Evolutionary conservation across 1,140 invertebrate species (phyloP).

Genomic region (Aleiodes sp.): DNA sequence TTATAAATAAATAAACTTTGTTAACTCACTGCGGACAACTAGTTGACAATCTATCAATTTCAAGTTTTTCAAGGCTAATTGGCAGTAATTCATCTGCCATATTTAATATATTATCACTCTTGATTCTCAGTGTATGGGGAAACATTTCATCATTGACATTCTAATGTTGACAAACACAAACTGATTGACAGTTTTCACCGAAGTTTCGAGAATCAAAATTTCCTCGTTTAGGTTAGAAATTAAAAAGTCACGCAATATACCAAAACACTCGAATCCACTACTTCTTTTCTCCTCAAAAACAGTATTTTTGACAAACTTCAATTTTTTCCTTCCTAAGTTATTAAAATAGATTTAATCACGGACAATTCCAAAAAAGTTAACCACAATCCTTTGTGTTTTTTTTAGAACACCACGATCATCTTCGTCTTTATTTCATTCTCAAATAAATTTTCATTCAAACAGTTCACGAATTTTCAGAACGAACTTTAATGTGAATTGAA

Average conservation of each 20-base stretch:
- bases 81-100: conserved; percentile 62
- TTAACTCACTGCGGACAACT: conserved; percentile 49
- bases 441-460: too few relatives aligned
- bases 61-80: conserved; percentile 60
- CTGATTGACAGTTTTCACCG: conserved; percentile 32
- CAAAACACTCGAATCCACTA: too few relatives aligned
- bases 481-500: too few relatives aligned
- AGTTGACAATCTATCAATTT: conserved; percentile 53
- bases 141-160: conserved; percentile 44
- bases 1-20: not conserved
- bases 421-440: too few relatives aligned
- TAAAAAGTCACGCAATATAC: conserved; percentile 28
- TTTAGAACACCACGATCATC: too few relatives aligned
- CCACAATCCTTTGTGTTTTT: too few relatives aligned
- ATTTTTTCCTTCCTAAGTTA: too few relatives aligned
- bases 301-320: too few relatives aligned
- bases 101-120: conserved; percentile 27
- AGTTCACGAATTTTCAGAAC: too few relatives aligned
- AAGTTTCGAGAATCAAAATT: conserved; percentile 35
- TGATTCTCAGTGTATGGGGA: conserved; percentile 39
- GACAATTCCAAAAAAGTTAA: too few relatives aligned
- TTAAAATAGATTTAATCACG: too few relatives aligned
- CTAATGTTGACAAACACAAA: conserved; percentile 39
- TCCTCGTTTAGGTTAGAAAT: conserved; percentile 32
- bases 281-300: too few relatives aligned